Percentiles rank a stretch among this genome's conserved stretches.
Conservation (phyloP, 2,888 invertebrate species). For the Dilophus febrilis region DNA sequence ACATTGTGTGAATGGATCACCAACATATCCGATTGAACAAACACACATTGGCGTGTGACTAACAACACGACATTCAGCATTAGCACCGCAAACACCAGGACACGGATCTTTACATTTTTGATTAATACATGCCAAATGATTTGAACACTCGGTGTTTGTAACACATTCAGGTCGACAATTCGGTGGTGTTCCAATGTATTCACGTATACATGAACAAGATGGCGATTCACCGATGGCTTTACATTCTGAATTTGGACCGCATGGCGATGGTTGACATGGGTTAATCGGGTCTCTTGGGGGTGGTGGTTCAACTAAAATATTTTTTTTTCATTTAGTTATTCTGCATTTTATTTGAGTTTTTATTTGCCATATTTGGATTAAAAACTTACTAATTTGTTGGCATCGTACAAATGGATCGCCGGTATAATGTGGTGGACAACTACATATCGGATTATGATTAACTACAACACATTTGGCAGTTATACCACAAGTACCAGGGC, state of each 20-base stretch:
- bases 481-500: constrained; percentile 62
- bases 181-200: constrained; percentile 46
- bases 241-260: constrained; percentile 44
- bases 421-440: constrained; percentile 48
- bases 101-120: constrained; percentile 73
- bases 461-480: constrained; percentile 64
- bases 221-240: constrained; percentile 35
- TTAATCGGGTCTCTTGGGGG: constrained; percentile 34
- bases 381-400: constrained; percentile 26
- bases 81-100: constrained; percentile 65
- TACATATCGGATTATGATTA: constrained; percentile 66
- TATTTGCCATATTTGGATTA: too few relatives aligned
- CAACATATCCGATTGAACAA: constrained; percentile 44
- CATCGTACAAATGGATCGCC: constrained; percentile 61
- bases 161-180: constrained; percentile 48
- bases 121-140: constrained; percentile 58
- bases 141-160: constrained; percentile 46
- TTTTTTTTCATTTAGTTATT: too few relatives aligned
- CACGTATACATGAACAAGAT: constrained; percentile 41
- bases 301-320: constrained; percentile 12
- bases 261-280: constrained; percentile 46
- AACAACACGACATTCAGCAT: constrained; percentile 55
- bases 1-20: constrained; percentile 36
- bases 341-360: too few relatives aligned
- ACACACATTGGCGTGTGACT: constrained; percentile 61